Base-by-base conservation (phyloP, 2,113 vertebrate species). In the Neolamprologus ventralis region DNA sequence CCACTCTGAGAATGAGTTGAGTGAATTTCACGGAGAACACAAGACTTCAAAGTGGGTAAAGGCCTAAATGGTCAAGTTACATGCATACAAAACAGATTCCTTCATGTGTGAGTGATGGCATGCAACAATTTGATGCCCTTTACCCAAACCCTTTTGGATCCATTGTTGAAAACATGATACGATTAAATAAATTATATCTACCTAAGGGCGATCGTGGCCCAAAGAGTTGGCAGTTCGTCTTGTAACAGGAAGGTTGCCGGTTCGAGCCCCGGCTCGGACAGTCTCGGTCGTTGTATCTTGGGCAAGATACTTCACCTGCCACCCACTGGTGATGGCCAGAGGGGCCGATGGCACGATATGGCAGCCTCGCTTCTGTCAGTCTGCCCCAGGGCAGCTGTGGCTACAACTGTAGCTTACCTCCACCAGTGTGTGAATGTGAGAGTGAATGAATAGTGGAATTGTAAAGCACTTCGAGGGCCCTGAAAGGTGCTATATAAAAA, bases 191-290 rank as follows among this genome's bases (percentile, higher is more conserved):
- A 68, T 68, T n/a, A 21, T 9, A 31, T 60, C 57, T 8, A 10
- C 28, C 47, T 51, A 51, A 51, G 4, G 17, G 17, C 8, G 1
- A 19, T 51, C 3, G 17, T 1, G 17, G 8, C 47, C 19, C 47
- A 51, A 51, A 51, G 47, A 51, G 47, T 51, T 19, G 4, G 4
- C 47, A 51, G 47, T 51, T 51, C 5, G 4, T 19, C 8, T 19
- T 51, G 17, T 51, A 51, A 51, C 47, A 0, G 17, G 17, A 51
- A 51, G 47, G 17, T 9, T 51, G 17, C 47, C 1, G 8, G 47
- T 51, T 19, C 4, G 17, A 51, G 47, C 17, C 16, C 17, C 0
- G 1, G 47, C 47, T 51, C 1, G 1, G 47, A 47, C 14, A 47
- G 45, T 49, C 45, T 47, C 0, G 7, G 7, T 0, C 1, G 0